Evolutionary conservation across 2,888 invertebrate genomes (phyloP), one percentile per base, ranked within the genome.

Genomic region (Melanostoma scalare): DNA sequence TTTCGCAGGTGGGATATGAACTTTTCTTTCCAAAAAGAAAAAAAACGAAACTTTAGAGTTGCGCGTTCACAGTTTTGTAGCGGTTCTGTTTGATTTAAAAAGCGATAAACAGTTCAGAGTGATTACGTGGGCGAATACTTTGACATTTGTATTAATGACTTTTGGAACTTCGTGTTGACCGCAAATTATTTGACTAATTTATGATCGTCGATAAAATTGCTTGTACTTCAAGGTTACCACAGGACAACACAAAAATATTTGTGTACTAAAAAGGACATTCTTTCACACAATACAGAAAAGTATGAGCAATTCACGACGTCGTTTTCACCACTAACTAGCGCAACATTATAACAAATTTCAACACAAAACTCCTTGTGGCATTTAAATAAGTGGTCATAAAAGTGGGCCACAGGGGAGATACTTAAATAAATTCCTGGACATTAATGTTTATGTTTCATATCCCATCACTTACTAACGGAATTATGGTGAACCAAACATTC

Each of bases 151-250:
- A 42, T 20, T 20, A 20, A 20, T 20, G 30, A 63, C 36, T 38
- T n/a, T 6, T 6, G 48, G 4, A 20, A 58, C 46, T 68, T 79
- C 79, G 52, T 79, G 79, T 44, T 69, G 68, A 58, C 61, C 44
- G 6, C 48, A 20, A 74, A 63, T 79, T 74, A 61, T 50, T 50
- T 63, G 50, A n/a, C 56, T 69, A 44, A 79, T 79, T 79, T 72
- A 74, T 68, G 50, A 35, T 20, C 4, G 20, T 44, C 30, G n/a
- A 44, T 69, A 73, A 44, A 61, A 20, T 20, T 20, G 20, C 20
- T 20, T 20, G 20, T 20, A 20, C 20, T 20, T 20, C 20, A 20
- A 20, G 20, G 20, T 20, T 20, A 20, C 20, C 20, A 20, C 20
- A 20, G 20, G 20, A 20, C 20, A 20, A 0, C 0, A 20, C 20